Base-by-base conservation (phyloP, 2,888 invertebrate species). In the Cistogaster globosa region DNA sequence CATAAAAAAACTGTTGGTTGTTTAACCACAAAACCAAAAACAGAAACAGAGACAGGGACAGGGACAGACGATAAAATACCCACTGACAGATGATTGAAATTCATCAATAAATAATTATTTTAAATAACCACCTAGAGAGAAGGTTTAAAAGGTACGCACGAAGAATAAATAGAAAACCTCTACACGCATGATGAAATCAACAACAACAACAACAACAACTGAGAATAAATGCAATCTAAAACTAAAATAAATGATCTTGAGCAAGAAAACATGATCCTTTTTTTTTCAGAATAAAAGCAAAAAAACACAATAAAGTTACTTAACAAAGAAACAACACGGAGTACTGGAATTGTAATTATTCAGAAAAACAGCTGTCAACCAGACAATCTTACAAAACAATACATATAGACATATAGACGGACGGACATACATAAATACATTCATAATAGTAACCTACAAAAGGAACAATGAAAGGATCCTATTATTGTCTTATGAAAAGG, bases 61-160 rank as follows among this genome's bases (percentile, higher is more conserved):
- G 22, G 58, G 57, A 58, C 20, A 45, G 55, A 60, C 62, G 63
- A 63, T 65, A 3, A 57, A 18, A 68, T 38, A 36, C 26, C 38
- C 14, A 72, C 72, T 20, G 62, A 51, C 84, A 85, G 84, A 82
- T 85, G 84, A 85, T 82, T 85, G 84, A 85, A 85, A 85, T 58
- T 77, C 58, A 78, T 85, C 84, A 85, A 85, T 72, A 80, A 76
- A 78, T 82, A 81, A 85, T 85, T 68, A 74, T 74, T 77, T 81
- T 58, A 72, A 77, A 74, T 82, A 74, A 85, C 63, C 81, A 78
- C 82, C 84, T 81, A 22, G 38, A 75, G 71, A 26, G 42, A 60
- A 71, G 48, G 11, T 26, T 48, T 20, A 68, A 9, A 38, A 18
- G 11, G 8, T 18, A 38, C 36, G 38, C 60, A 38, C 57, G 22